A percentile compares a stretch with the other conserved stretches of the same genome.
These are phyloP conservation scores for Phlogophora meticulosa DNA, from an alignment of 2,888 invertebrate genomes.

Conservation along the genomic window DNA sequence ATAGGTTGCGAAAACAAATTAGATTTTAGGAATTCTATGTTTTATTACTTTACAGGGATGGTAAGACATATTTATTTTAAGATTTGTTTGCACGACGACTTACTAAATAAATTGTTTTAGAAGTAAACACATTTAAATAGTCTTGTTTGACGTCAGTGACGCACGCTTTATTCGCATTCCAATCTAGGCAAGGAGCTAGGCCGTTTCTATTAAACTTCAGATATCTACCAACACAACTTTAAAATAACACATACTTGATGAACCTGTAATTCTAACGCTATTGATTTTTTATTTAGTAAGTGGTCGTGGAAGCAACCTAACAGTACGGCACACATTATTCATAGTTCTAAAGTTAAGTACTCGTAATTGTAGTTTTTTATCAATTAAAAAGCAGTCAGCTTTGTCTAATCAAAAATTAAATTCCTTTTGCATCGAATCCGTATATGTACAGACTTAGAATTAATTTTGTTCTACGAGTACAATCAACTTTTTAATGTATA, in stretches of 20 bases:
- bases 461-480: constrained; percentile 55
- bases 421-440: constrained; percentile 84
- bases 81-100: background rate
- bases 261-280: background rate
- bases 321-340: constrained; percentile 5
- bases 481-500: background rate
- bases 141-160: background rate
- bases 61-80: background rate
- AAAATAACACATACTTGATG: background rate
- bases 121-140: background rate
- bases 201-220: background rate
- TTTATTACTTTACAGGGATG: background rate
- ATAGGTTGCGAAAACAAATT: background rate
- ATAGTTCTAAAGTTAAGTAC: constrained; percentile 33
- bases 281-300: background rate
- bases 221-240: background rate
- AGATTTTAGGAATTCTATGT: background rate
- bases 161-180: background rate
- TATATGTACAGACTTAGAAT: constrained; percentile 74
- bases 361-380: constrained; percentile 32
- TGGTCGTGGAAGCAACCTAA: background rate
- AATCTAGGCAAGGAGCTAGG: constrained; percentile 5
- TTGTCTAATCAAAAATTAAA: constrained; percentile 77
- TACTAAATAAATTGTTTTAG: too few relatives aligned
- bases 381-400: constrained; percentile 58